phyloP scores from a whole-genome alignment of 1,140 invertebrate genomes.

The Callitettix versicolor region DNA sequence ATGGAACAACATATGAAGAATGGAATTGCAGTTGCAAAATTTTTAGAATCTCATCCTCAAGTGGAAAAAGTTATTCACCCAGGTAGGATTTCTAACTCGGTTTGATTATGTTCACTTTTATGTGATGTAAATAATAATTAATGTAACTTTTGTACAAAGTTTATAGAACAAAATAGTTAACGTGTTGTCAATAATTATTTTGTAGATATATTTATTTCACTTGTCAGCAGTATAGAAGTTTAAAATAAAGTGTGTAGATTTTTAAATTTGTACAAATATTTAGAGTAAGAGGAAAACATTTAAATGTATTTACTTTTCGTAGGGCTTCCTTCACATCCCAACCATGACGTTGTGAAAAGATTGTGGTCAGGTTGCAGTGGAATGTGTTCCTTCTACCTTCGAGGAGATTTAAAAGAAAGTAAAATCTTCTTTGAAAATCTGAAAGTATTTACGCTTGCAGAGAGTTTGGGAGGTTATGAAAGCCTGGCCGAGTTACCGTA shows the following conservation, averaged over 20 bases:
- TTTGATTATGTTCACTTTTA: too few species aligned
- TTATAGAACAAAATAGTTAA: too few species aligned
- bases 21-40: conserved; percentile 63
- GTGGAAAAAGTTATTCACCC: conserved; percentile 79
- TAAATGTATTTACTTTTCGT: too few species aligned
- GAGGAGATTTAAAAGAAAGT: conserved; percentile 67
- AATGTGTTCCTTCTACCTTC: conserved; percentile 83
- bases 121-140: too few species aligned
- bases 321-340: conserved; percentile 85
- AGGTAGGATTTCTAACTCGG: conserved; percentile 36
- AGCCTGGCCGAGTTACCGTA: conserved; percentile 79
- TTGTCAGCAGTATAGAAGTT: too few species aligned
- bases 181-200: too few species aligned
- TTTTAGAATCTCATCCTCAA: conserved; percentile 60
- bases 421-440: conserved; percentile 64
- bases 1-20: conserved; percentile 84
- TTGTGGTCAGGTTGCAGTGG: conserved; percentile 88
- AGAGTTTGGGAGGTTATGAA: conserved; percentile 92
- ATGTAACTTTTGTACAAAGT: too few species aligned
- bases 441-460: conserved; percentile 81
- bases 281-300: too few species aligned
- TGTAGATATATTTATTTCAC: too few species aligned
- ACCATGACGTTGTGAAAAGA: conserved; percentile 68
- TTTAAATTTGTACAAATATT: too few species aligned
- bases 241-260: too few species aligned